phyloP scores from a whole-genome alignment of 2,888 invertebrate species.

The Hypselothyrea guttata region DNA sequence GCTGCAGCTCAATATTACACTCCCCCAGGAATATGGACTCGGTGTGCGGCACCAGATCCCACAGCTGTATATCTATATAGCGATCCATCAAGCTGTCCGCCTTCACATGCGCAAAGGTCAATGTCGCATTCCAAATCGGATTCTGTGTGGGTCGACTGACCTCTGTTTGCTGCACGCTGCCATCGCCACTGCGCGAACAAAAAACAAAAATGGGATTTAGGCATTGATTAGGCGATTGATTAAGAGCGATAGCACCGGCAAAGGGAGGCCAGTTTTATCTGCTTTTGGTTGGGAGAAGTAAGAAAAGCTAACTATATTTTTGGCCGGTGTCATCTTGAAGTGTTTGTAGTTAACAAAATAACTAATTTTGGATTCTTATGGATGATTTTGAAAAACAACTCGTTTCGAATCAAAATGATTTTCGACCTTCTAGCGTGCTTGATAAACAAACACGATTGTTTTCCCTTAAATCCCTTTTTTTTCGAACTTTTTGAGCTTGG shows the following conservation, averaged over 20 bases:
- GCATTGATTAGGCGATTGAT: neutral
- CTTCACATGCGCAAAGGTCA: slow-evolving; percentile 90
- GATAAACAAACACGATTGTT: no score
- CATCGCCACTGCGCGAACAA: slow-evolving; percentile 86
- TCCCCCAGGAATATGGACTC: slow-evolving; percentile 92
- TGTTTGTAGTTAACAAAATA: no score
- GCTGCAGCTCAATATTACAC: slow-evolving; percentile 86
- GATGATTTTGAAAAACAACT: no score
- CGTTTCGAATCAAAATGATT: no score
- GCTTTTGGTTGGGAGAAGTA: no score
- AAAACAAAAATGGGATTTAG: neutral
- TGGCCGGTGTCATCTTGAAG: no score
- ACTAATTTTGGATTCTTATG: no score
- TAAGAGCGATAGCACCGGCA: neutral
- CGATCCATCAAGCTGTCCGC: slow-evolving; percentile 91
- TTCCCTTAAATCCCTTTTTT: no score
- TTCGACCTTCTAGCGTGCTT: no score
- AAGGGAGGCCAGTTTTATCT: no score
- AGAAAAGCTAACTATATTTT: no score
- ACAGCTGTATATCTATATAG: slow-evolving; percentile 92
- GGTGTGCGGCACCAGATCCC: slow-evolving; percentile 92
- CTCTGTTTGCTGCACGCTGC: slow-evolving; percentile 90
- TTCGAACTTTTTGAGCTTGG: no score
- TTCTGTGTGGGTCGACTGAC: slow-evolving; percentile 93
- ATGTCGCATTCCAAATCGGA: slow-evolving; percentile 96